These are phyloP conservation scores for Paracyprichromis sp. DNA, from an alignment of 2,113 vertebrate genomes.

Conservation along the genomic window DNA sequence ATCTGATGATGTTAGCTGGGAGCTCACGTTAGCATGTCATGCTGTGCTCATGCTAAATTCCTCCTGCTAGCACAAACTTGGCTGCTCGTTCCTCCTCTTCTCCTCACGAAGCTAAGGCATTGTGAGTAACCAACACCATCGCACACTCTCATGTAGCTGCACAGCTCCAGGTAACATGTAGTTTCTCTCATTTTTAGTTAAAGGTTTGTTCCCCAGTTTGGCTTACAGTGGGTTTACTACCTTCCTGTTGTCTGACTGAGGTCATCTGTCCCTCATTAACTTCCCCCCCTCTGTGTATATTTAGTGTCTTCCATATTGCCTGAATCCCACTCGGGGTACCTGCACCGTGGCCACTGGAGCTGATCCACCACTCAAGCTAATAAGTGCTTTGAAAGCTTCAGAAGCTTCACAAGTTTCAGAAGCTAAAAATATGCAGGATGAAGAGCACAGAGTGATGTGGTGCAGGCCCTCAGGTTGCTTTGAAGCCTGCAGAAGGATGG, in stretches of 20 bases:
- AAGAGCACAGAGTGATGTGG: background rate
- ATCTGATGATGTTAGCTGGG: background rate
- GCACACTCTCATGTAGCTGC: background rate
- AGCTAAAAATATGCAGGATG: background rate
- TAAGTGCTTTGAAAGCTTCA: background rate
- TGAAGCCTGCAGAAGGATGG: background rate
- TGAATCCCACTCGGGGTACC: background rate
- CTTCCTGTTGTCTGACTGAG: background rate
- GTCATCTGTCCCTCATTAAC: background rate
- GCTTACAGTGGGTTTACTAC: background rate
- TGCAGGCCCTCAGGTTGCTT: background rate
- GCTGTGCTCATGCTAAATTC: background rate
- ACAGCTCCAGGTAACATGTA: background rate
- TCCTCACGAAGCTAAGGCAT: background rate
- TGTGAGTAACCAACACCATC: background rate
- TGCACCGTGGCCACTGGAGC: background rate
- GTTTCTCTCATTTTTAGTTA: background rate
- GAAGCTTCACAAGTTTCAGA: background rate
- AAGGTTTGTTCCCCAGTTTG: background rate
- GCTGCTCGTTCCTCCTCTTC: background rate
- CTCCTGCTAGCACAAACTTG: background rate
- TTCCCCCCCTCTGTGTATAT: background rate
- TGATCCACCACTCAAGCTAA: background rate
- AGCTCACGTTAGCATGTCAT: background rate
- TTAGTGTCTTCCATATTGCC: fast-evolving